Conservation (phyloP, 1,140 invertebrate genomes). For the Solen grandis region DNA sequence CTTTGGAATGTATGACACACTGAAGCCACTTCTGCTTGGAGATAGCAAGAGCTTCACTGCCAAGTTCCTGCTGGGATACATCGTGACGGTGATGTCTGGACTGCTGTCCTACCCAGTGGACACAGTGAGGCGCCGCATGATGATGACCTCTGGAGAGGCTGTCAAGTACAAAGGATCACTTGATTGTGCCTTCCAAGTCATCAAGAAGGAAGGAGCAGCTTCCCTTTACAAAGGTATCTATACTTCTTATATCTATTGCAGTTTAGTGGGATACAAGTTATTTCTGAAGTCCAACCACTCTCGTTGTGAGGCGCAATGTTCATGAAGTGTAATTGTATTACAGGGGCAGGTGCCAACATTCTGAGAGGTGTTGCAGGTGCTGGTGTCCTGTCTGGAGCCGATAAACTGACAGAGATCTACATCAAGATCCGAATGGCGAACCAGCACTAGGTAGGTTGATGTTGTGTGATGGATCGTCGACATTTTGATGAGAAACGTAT, state of each 20-base stretch:
- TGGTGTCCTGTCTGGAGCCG: constrained; percentile 83
- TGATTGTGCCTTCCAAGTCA: constrained; percentile 82
- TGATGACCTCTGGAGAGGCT: constrained; percentile 85
- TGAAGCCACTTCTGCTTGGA: constrained; percentile 89
- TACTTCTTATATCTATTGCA: too few relatives aligned
- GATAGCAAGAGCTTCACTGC: constrained; percentile 91
- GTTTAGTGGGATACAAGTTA: too few relatives aligned
- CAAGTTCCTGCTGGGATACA: constrained; percentile 91
- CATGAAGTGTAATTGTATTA: too few relatives aligned
- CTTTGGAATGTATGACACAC: constrained; percentile 97
- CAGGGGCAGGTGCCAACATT: constrained; percentile 84
- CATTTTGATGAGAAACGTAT: too few relatives aligned
- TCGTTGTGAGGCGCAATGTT: too few relatives aligned
- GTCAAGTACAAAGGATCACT: constrained; percentile 84
- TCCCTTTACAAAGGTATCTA: constrained; percentile 84
- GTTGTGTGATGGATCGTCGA: too few relatives aligned
- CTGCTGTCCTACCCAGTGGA: constrained; percentile 97
- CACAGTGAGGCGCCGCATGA: constrained; percentile 95
- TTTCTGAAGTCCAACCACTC: too few relatives aligned
- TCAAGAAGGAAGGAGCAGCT: constrained; percentile 83
- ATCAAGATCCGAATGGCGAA: constrained; percentile 64
- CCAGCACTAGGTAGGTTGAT: too few relatives aligned
- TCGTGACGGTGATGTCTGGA: constrained; percentile 92
- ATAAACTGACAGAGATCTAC: constrained; percentile 82
- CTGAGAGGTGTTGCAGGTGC: constrained; percentile 80